These are phyloP conservation scores for Drosophila chauvacae DNA, from an alignment of 1,140 invertebrate genomes.

Conservation along the genomic window DNA sequence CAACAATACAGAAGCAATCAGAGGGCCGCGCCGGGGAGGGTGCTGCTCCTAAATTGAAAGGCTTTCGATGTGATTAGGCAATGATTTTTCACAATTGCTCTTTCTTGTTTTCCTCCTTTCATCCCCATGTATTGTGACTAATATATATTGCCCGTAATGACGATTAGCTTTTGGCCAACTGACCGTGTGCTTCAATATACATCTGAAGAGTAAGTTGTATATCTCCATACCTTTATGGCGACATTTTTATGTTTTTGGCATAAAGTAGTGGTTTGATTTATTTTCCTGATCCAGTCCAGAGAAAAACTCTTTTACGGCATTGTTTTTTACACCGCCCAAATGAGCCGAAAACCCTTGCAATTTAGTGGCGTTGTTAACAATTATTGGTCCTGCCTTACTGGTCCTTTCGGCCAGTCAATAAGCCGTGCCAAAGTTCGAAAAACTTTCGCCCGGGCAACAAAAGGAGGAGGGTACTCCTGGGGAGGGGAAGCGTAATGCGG, in stretches of 20 bases:
- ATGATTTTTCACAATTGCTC: conserved; percentile 58
- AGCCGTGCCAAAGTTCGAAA: conserved; percentile 26
- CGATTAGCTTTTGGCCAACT: conserved; percentile 40
- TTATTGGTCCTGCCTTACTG: conserved; percentile 17
- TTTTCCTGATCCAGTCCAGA: not conserved
- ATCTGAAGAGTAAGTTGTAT: not conserved
- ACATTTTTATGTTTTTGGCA: not conserved
- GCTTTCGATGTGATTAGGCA: conserved; percentile 62
- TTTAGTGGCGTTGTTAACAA: conserved; percentile 30
- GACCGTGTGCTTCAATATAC: conserved; percentile 1
- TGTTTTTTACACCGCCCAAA: not conserved
- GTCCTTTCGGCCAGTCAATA: conserved; percentile 15
- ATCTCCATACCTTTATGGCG: not conserved
- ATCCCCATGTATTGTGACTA: conserved; percentile 32
- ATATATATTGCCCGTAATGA: conserved; percentile 48
- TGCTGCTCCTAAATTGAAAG: conserved; percentile 10
- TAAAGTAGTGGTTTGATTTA: not conserved
- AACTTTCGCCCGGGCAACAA: conserved; percentile 10
- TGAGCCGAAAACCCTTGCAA: conserved; percentile 12
- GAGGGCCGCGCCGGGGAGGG: not conserved
- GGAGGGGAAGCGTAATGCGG: conserved; percentile 10
- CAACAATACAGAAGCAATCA: conserved; percentile 67
- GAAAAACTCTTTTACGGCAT: not conserved
- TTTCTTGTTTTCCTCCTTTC: conserved; percentile 10
- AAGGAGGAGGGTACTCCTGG: not conserved